phyloP scores from a whole-genome alignment of 2,888 invertebrate species.

The Calameuta filiformis region DNA sequence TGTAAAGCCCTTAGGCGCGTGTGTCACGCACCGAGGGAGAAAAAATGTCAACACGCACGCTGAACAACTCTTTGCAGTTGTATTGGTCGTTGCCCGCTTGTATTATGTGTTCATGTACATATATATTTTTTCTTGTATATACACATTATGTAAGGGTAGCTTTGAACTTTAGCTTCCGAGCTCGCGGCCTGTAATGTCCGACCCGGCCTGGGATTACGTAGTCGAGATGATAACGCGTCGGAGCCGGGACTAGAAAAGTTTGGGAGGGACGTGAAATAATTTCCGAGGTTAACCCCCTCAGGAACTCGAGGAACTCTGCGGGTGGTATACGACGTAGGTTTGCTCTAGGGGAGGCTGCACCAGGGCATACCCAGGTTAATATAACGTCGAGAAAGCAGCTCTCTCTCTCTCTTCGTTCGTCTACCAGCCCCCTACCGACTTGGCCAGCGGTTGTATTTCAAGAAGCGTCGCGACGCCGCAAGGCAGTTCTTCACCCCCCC shows the following conservation, averaged over 20 bases:
- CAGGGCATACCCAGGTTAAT: neutral
- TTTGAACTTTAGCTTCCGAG: neutral
- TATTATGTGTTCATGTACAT: neutral
- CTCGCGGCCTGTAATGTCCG: neutral
- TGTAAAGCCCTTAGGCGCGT: neutral
- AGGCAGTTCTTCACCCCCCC: neutral
- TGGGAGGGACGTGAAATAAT: constrained; percentile 36
- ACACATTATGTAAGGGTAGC: neutral
- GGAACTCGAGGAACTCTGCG: constrained; percentile 1
- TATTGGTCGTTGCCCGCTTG: neutral
- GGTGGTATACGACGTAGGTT: neutral
- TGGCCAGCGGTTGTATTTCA: neutral
- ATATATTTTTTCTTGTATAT: neutral
- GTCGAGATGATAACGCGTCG: constrained; percentile 27
- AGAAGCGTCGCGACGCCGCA: neutral
- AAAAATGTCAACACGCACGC: neutral
- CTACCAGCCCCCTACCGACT: neutral
- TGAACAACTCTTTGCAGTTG: neutral
- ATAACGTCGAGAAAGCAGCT: neutral
- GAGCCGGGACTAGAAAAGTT: constrained; percentile 21
- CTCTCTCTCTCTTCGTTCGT: neutral
- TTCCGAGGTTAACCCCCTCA: constrained; percentile 22
- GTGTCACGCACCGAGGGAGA: neutral
- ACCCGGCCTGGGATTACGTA: constrained; percentile 1
- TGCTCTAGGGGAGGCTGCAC: neutral